Base-by-base conservation (phyloP, 2,113 vertebrate genomes). In the Isichthys henryi region DNA sequence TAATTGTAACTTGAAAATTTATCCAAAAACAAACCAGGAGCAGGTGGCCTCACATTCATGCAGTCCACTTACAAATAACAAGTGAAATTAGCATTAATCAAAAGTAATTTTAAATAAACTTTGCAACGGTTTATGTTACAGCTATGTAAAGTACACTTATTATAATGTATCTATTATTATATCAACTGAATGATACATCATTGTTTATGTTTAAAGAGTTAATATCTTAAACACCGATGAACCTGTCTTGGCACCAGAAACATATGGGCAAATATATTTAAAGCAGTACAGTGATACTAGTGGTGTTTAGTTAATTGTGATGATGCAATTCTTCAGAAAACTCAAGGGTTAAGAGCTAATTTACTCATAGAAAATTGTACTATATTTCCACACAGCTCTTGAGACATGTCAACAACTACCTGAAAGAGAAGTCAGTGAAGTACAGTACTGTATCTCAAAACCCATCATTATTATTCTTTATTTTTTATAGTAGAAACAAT, bases 21-120 rank as follows among this genome's bases (percentile, higher is more conserved):
- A 43, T 58, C 77, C 58, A 21, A 88, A 66, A 66, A 46, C 31
- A 66, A 66, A 27, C 58, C 27, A 86, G 48, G 85, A 87, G 58
- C 89, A 89, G 89, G 89, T 70, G 89, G 83, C 89, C 83, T 58
- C 83, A 89, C 56, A 35, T 43, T 39, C 82, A 86, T 74, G n/a
- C 7, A 86, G 21, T 43, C 48, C 2, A 74, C 43, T 74, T 13
- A 19, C 3, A 53, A 21, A 10, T 52, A 50, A n/a, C 53, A 89
- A 86, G 21, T 85, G 31, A 58, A 58, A 84, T 82, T n/a, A 35
- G 31, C 70, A 77, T 77, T 39, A 77, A 39, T 85, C 9, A 85
- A n/a, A 85, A 48, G 50, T 85, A 85, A 84, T 23, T 84, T 8
- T 2, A 88, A 23, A 35, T 11, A 89, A 9, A 70, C 45, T 49